These are phyloP conservation scores for Epinotia brunnichana DNA, from an alignment of 2,888 invertebrate genomes.

Conservation along the genomic window DNA sequence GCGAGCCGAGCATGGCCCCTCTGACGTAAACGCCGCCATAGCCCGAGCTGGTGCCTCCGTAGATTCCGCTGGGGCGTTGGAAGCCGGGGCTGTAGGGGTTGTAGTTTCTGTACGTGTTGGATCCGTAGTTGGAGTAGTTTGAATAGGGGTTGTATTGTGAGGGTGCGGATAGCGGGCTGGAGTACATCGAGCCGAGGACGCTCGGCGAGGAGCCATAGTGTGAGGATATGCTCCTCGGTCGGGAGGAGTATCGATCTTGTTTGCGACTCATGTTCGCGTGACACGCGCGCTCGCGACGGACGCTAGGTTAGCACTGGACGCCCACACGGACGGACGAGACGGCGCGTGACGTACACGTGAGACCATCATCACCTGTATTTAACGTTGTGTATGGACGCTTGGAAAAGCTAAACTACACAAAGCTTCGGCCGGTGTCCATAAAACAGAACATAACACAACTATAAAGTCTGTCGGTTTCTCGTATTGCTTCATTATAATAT, in stretches of 20 bases:
- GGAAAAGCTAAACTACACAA: neutral
- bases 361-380: constrained; percentile 76
- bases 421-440: neutral
- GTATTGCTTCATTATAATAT: no score
- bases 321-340: constrained; percentile 55
- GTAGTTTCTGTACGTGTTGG: constrained; percentile 74
- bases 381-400: constrained; percentile 47
- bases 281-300: constrained; percentile 64
- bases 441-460: neutral
- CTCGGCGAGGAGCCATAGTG: constrained; percentile 78
- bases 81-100: constrained; percentile 76
- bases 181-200: constrained; percentile 72
- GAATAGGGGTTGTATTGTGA: constrained; percentile 71
- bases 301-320: constrained; percentile 75
- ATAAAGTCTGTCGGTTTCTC: no score
- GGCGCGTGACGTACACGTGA: constrained; percentile 56
- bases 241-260: constrained; percentile 73
- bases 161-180: constrained; percentile 48
- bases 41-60: constrained; percentile 86
- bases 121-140: constrained; percentile 68
- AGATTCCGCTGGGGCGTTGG: constrained; percentile 78
- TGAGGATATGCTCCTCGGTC: constrained; percentile 73
- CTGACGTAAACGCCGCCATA: constrained; percentile 88
- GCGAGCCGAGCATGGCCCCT: constrained; percentile 82
- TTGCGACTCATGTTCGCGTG: constrained; percentile 78